These are phyloP conservation scores for Drosophila biarmipes DNA, from an alignment of 1,140 invertebrate genomes.

Conservation along the genomic window DNA sequence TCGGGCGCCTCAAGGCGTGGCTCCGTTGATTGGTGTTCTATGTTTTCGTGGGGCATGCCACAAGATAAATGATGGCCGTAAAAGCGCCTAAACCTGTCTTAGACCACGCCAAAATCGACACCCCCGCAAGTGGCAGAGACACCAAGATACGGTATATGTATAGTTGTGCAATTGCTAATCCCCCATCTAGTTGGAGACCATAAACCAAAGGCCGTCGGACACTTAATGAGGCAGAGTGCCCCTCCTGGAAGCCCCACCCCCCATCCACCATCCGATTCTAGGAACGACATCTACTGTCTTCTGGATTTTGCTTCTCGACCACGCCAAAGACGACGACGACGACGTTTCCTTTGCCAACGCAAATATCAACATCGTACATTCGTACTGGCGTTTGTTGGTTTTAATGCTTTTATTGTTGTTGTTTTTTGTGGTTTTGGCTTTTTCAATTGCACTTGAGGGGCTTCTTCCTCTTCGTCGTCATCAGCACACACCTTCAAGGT, in stretches of 20 bases:
- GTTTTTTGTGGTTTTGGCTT: constrained; percentile 47
- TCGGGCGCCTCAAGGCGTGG: constrained; percentile 39
- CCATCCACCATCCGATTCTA: too few species aligned
- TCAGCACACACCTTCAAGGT: constrained; percentile 53
- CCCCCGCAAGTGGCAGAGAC: constrained; percentile 20
- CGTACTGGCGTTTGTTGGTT: constrained; percentile 16
- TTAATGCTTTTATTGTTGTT: constrained; percentile 20
- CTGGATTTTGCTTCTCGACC: constrained; percentile 23
- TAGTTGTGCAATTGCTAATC: constrained; percentile 34
- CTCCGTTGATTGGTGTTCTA: constrained; percentile 49
- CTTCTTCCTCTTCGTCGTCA: constrained; percentile 45
- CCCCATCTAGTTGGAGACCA: constrained; percentile 38
- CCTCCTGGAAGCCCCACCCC: background rate
- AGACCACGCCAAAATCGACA: constrained; percentile 33
- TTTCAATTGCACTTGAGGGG: constrained; percentile 75
- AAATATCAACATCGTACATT: constrained; percentile 43
- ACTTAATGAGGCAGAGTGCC: constrained; percentile 35
- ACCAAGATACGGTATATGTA: constrained; percentile 1
- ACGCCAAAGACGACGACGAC: constrained; percentile 62
- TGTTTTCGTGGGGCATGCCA: constrained; percentile 42
- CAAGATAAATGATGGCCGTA: constrained; percentile 64
- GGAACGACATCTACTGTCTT: constrained; percentile 16
- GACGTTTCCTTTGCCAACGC: constrained; percentile 75
- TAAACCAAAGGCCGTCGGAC: constrained; percentile 36
- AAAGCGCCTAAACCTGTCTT: constrained; percentile 55